Base-by-base conservation (phyloP, 2,113 vertebrate genomes). In the Butastur rufipennis region DNA sequence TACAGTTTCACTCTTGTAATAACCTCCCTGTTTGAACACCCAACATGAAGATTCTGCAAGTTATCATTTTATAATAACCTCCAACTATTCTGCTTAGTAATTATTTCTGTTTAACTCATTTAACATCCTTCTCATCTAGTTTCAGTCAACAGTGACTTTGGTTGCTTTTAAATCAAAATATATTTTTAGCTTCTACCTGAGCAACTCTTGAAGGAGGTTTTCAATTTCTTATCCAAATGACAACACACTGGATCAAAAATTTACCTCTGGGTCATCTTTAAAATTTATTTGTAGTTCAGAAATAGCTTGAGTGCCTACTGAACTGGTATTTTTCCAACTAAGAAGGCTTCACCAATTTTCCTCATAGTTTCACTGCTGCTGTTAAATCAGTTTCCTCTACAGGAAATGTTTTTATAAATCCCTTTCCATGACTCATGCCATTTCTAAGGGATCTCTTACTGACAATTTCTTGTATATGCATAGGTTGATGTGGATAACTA, bases 291-390 rank as follows among this genome's bases (percentile, higher is more conserved):
- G 10, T 68, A 38, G 73, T 81, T 65, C 58, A 72, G 63, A 79
- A 62, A 20, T 68, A 59, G 1, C 47, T 34, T 62, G n/a, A 77
- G 11, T 31, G 8, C 16, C 11, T 47, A 15, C 5, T 80, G 52
- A 73, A 19, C 26, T 3, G 0, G 25, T 47, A 5, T 3, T 4
- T 74, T 78, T 88, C 16, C 0, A 7, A 48, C 9, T 8, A 48
- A 23, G 13, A 86, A 55, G 67, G 2, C 11, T 86, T 63, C 17
- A 83, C 19, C 15, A 66, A 8, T 58, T 86, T 83, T 67, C 38
- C 34, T 62, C 18, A 42, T n/a, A 40, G 11, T 23, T 71, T 79
- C 18, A 19, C 32, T 88, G 16, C 4, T 71, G n/a, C 21, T 66
- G 12, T 34, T 66, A 58, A 66, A 43, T 36, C 3, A 22, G 9